Evolutionary conservation across 2,797 vertebrate genomes (phyloP).

Genomic region (Okamejei kenojei): DNA sequence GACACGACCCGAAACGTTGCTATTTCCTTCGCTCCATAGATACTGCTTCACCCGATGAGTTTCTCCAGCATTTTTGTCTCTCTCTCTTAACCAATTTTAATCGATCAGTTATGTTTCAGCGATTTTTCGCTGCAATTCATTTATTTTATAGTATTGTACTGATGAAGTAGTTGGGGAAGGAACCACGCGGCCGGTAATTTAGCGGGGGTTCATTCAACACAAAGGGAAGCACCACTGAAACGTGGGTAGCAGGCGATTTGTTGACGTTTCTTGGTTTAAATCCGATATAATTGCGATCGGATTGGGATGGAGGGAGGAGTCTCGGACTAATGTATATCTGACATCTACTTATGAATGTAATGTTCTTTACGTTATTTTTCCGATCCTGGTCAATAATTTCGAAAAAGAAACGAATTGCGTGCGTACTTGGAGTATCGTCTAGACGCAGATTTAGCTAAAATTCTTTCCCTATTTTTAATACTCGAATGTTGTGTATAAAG

Average conservation of each 20-base stretch:
- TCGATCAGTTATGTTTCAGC: neutral
- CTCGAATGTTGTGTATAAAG: neutral
- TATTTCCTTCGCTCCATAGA: too few relatives aligned
- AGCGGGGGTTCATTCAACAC: slow-evolving; percentile 33
- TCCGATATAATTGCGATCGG: neutral
- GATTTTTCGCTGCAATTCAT: neutral
- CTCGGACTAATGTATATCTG: neutral
- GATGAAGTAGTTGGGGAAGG: neutral
- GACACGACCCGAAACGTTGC: too few relatives aligned
- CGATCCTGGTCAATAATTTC: neutral
- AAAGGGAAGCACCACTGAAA: slow-evolving; percentile 32
- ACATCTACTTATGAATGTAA: neutral
- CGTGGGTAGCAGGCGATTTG: neutral
- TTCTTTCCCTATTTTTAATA: neutral
- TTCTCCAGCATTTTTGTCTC: too few relatives aligned
- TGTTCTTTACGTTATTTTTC: neutral
- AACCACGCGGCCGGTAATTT: slow-evolving; percentile 34
- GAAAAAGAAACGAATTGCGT: neutral
- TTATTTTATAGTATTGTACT: neutral
- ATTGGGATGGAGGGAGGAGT: too few relatives aligned
- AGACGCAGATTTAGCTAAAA: neutral
- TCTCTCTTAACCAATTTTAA: neutral
- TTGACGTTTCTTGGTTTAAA: neutral
- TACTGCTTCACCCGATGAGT: too few relatives aligned
- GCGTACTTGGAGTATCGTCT: neutral